Conservation (phyloP, 1,140 invertebrate species). For the Cataglyphis hispanica region DNA sequence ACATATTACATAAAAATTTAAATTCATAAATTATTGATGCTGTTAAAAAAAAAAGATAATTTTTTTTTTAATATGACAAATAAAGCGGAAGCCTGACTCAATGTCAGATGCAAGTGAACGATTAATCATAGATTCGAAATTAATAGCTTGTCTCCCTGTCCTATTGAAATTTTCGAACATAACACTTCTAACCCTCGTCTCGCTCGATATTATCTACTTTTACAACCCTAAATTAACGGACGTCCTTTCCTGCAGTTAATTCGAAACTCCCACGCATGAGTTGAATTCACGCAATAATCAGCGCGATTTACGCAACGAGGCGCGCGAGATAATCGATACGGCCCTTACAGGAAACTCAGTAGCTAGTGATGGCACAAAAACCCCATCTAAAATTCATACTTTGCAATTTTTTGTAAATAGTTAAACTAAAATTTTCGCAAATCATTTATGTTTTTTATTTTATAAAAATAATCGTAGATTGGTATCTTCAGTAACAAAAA, state of each 20-base stretch:
- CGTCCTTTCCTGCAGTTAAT: slow-evolving; percentile 37
- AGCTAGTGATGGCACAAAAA: slow-evolving; percentile 50
- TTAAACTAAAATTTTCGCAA: background rate
- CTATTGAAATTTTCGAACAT: background rate
- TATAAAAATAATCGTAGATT: background rate
- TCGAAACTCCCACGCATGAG: background rate
- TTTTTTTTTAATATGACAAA: background rate
- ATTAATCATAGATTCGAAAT: slow-evolving; percentile 13
- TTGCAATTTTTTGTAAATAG: background rate
- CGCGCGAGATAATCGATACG: slow-evolving; percentile 49
- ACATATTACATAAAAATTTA: background rate
- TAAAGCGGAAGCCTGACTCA: background rate
- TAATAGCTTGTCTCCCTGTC: background rate
- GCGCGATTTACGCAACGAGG: slow-evolving; percentile 23
- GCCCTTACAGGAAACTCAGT: slow-evolving; percentile 49
- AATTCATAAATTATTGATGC: background rate
- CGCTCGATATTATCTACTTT: slow-evolving; percentile 1
- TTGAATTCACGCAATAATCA: slow-evolving; percentile 36
- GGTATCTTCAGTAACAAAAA: background rate
- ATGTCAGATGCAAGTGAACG: background rate
- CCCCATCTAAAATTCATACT: slow-evolving; percentile 29
- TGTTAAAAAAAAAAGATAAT: background rate
- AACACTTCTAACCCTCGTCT: background rate
- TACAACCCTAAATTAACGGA: background rate
- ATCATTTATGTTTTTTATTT: background rate